phyloP scores from a whole-genome alignment of 2,113 vertebrate genomes.

The Shinisaurus crocodilurus region DNA sequence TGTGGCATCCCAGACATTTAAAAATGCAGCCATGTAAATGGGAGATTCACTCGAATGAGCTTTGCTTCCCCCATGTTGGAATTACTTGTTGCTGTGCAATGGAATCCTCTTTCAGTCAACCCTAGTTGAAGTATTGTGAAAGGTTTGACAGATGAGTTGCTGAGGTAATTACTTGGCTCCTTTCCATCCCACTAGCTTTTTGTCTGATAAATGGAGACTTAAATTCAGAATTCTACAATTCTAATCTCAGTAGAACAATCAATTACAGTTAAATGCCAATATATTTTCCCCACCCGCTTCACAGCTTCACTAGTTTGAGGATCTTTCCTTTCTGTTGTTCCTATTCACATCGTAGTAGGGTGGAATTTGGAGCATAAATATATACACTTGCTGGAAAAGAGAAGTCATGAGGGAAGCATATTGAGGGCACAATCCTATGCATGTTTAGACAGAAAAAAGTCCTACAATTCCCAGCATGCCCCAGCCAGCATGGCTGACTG shows the following conservation, averaged over 20 bases:
- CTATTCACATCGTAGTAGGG: constrained; percentile 48
- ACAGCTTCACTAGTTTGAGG: constrained; percentile 31
- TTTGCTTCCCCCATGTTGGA: constrained; percentile 47
- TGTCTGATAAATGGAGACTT: constrained; percentile 69
- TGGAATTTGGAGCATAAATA: constrained; percentile 32
- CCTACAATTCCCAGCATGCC: no score
- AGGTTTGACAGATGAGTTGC: constrained; percentile 71
- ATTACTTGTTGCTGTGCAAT: constrained; percentile 42
- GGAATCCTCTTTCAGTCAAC: constrained; percentile 47
- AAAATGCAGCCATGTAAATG: constrained; percentile 39
- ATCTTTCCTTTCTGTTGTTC: constrained; percentile 51
- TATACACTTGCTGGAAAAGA: constrained; percentile 20
- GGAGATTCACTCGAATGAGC: constrained; percentile 32
- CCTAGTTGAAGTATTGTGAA: constrained; percentile 59
- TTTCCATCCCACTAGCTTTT: constrained; percentile 66
- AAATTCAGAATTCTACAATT: constrained; percentile 71
- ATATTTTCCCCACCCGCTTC: constrained; percentile 45
- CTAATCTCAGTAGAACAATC: constrained; percentile 68
- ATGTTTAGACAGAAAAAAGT: no score
- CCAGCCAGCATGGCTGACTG: no score
- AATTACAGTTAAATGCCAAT: constrained; percentile 67
- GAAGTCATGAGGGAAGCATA: constrained; percentile 2
- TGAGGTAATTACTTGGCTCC: constrained; percentile 70
- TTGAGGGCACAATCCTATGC: no score
- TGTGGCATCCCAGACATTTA: constrained; percentile 36